Base-by-base conservation (phyloP, 2,888 invertebrate genomes). In the Zonitis immaculata region DNA sequence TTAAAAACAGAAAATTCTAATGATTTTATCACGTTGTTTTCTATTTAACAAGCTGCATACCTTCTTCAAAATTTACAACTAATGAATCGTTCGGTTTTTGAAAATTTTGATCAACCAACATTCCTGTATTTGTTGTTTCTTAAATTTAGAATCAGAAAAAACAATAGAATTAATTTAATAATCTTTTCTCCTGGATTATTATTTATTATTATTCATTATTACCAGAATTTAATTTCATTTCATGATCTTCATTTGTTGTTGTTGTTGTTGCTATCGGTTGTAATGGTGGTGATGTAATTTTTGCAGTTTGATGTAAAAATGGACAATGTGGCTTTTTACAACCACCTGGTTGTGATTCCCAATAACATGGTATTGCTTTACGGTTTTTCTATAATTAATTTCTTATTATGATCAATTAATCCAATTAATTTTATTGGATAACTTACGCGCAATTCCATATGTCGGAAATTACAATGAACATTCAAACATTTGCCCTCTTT, bases 281-380 rank as follows among this genome's bases (percentile, higher is more conserved):
- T 35, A 16, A 20, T 20, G 39, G 11, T 6, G 35, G 6, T 2
- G 54, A 45, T 9, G 53, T 35, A 26, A 71, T 70, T 59, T 68
- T 71, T 2, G 75, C 69, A 56, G 72, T 77, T 61, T 77, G 83
- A 74, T 92, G 92, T 77, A 86, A 79, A 73, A 91, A 93, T 0
- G 88, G 86, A 76, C 93, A 93, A 73, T 90, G 88, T 51, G 87
- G 87, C 76, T 91, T 92, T 64, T 85, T 83, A 73, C 93, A 93
- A 1, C 93, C 93, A 8, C 85, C 82, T 0, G 91, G 89, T 75
- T 91, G 91, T 60, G 81, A 84, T 77, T 92, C 92, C 89, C 90
- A 93, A 74, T 89, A 92, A 75, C 93, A 93, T 1, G 88, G 88
- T 69, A 89, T 90, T 60, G 82, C 83, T 76, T 87, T 86, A 60